Evolutionary conservation across 2,113 vertebrate species (phyloP).

Genomic region (Tragelaphus strepsiceros): DNA sequence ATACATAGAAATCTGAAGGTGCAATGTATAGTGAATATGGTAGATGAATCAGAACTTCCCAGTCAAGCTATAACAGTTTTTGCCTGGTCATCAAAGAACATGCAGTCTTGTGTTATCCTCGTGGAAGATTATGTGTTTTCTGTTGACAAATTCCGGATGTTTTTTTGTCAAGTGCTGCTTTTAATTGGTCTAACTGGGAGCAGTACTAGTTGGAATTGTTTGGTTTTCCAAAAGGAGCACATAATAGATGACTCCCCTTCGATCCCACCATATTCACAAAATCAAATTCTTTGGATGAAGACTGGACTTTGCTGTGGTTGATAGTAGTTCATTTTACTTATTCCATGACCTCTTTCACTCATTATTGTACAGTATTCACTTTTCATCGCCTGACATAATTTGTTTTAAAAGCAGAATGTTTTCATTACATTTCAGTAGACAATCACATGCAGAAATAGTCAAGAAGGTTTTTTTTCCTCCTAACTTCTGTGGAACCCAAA

Average conservation of each 20-base stretch:
- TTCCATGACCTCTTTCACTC: accelerated
- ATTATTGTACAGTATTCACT: neutral
- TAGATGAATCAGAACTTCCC: neutral
- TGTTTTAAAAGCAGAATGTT: neutral
- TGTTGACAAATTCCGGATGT: neutral
- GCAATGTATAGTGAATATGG: neutral
- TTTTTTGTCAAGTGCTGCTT: neutral
- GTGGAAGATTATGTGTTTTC: neutral
- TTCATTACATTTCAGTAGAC: neutral
- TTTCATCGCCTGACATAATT: neutral
- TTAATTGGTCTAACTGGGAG: neutral
- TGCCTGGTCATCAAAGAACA: neutral
- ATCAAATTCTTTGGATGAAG: neutral
- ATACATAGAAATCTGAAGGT: neutral
- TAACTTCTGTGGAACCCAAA: neutral
- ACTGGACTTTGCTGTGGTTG: neutral
- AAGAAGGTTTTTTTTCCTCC: neutral
- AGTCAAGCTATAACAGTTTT: neutral
- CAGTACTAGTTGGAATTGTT: neutral
- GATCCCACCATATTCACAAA: neutral
- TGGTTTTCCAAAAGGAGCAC: neutral
- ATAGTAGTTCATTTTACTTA: neutral
- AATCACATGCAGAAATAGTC: neutral
- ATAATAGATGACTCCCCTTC: neutral
- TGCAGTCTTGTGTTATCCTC: neutral